phyloP scores from a whole-genome alignment of 2,113 vertebrate species.

The Cyanoliseus patagonus region DNA sequence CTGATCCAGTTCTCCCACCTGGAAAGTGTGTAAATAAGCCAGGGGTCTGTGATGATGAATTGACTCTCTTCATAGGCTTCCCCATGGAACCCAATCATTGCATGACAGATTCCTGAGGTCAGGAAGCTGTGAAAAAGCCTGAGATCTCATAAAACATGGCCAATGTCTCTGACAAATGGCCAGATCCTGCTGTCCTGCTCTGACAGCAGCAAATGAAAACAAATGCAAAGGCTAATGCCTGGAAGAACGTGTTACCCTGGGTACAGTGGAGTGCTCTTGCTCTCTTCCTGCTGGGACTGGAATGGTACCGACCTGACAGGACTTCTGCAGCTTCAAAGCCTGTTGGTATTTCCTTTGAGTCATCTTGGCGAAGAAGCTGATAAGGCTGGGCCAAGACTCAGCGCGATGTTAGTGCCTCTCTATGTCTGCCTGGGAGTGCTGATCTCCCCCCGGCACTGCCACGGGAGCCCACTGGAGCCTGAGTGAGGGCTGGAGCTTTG shows the following conservation, averaged over 20 bases:
- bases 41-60: not conserved
- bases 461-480: not conserved
- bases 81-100: not conserved
- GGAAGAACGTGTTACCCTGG: not conserved
- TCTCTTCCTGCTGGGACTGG: slow-evolving; percentile 15
- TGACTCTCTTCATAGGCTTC: not conserved
- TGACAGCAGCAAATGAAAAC: not conserved
- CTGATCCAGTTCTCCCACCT: not conserved
- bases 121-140: not conserved
- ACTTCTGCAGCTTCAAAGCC: not conserved
- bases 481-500: not conserved
- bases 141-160: not conserved
- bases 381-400: not conserved
- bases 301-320: not conserved
- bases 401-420: not conserved
- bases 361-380: slow-evolving; percentile 3
- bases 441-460: not conserved
- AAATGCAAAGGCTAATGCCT: not conserved
- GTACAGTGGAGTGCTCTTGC: not conserved
- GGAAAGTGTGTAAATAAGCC: not conserved
- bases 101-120: not conserved
- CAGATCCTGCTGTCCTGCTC: slow-evolving; percentile 4
- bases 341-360: slow-evolving; percentile 36
- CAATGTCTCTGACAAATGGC: not conserved
- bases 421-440: not conserved